Evolutionary conservation across 2,797 vertebrate species (phyloP).

Genomic region (Tolypeutes matacus): DNA sequence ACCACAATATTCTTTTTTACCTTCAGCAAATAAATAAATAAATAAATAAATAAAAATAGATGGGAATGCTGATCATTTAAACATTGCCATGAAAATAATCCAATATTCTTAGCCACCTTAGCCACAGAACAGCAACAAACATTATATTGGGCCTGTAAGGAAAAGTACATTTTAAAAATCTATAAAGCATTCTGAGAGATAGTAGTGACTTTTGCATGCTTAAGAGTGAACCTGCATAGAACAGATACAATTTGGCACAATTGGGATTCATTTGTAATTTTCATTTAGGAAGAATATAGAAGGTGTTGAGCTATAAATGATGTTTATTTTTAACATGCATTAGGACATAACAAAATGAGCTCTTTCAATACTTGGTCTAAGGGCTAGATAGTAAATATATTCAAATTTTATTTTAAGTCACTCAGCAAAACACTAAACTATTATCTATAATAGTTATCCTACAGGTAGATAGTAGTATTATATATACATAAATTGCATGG

Average conservation of each 20-base stretch:
- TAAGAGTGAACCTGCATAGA: constrained; percentile 44
- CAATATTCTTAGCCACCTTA: background rate
- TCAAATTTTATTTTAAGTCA: background rate
- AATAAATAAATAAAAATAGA: background rate
- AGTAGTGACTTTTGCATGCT: background rate
- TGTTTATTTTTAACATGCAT: constrained; percentile 39
- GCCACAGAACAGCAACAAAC: background rate
- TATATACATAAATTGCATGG: background rate
- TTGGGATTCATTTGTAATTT: constrained; percentile 20
- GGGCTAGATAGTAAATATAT: background rate
- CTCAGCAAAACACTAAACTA: background rate
- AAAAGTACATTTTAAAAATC: constrained; percentile 53
- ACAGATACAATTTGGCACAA: constrained; percentile 40
- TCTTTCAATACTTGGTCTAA: constrained; percentile 5
- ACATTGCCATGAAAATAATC: background rate
- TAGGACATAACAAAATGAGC: constrained; percentile 27
- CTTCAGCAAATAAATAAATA: background rate
- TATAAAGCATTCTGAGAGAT: constrained; percentile 39
- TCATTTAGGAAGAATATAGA: constrained; percentile 44
- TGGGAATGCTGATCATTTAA: background rate
- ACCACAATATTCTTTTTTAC: background rate
- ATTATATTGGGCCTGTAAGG: background rate
- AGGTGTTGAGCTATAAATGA: constrained; percentile 21
- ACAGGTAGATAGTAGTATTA: background rate
- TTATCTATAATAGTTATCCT: background rate